Evolutionary conservation across 92 coral and sea anemone species (phyloP).

Genomic region (Zoanthus sociatus): DNA sequence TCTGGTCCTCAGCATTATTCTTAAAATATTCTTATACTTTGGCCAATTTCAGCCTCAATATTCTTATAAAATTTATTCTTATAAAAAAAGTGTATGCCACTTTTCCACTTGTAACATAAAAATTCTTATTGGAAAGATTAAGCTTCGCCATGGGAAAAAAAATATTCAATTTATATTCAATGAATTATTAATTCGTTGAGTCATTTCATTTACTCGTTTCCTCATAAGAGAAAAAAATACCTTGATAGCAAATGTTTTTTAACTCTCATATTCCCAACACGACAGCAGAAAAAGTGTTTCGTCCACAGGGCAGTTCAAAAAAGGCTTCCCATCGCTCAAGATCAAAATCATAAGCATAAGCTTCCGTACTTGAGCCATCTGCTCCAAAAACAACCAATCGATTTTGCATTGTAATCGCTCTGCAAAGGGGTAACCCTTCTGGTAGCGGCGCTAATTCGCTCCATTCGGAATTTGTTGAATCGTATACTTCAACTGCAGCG

Average conservation of each 20-base stretch:
- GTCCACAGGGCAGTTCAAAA: slow-evolving; percentile 68
- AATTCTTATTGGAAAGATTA: not conserved
- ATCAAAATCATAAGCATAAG: slow-evolving; percentile 82
- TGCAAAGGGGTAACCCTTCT: slow-evolving; percentile 72
- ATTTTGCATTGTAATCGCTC: slow-evolving; percentile 73
- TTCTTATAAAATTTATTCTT: too few relatives aligned
- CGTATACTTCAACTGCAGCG: slow-evolving; percentile 78
- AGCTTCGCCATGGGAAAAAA: not conserved
- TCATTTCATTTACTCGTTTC: not conserved
- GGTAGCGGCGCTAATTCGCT: slow-evolving; percentile 73
- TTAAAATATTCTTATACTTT: too few relatives aligned
- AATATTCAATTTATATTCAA: not conserved
- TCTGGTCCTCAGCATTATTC: too few relatives aligned
- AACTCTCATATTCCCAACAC: slow-evolving; percentile 67
- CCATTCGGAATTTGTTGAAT: slow-evolving; percentile 68
- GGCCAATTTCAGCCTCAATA: too few relatives aligned
- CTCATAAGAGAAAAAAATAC: not conserved
- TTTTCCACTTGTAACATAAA: not conserved
- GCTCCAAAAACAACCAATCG: slow-evolving; percentile 81
- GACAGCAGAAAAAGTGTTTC: slow-evolving; percentile 77
- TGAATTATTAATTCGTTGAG: not conserved
- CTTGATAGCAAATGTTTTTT: not conserved
- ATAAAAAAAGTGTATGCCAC: not conserved
- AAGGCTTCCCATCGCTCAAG: slow-evolving; percentile 69
- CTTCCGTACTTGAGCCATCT: slow-evolving; percentile 66